phyloP scores from a whole-genome alignment of 2,797 vertebrate genomes.

The Ctenochaetus hawaiiensis region DNA sequence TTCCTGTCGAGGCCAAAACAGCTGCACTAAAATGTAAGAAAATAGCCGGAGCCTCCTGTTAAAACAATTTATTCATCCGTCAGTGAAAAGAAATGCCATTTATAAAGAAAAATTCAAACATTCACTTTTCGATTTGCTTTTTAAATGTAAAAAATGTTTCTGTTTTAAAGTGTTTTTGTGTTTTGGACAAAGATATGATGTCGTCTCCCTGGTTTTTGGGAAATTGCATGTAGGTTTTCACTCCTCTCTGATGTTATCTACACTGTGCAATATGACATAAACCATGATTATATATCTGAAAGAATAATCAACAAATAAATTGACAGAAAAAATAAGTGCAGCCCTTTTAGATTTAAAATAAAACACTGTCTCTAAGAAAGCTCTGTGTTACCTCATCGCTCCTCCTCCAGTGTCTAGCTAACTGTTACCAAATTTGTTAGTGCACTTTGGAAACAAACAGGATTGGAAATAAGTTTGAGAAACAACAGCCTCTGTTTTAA shows the following conservation, averaged over 20 bases:
- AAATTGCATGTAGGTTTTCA: neutral
- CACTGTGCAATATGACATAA: neutral
- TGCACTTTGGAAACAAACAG: conserved; percentile 3
- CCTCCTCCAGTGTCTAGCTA: neutral
- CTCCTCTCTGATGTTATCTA: neutral
- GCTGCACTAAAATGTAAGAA: neutral
- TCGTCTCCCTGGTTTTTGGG: neutral
- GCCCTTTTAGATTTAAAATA: neutral
- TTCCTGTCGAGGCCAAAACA: neutral
- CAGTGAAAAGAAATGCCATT: neutral
- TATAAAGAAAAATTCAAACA: neutral
- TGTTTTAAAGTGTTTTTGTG: neutral
- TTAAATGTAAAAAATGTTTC: neutral
- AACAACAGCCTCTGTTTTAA: conserved; percentile 26
- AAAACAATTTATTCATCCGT: neutral
- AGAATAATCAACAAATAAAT: neutral
- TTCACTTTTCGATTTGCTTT: too few species aligned
- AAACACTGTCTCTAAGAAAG: neutral
- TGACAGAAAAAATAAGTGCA: neutral
- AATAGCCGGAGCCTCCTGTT: too few species aligned
- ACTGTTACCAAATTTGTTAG: neutral
- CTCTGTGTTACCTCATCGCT: neutral
- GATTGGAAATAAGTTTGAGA: conserved; percentile 8
- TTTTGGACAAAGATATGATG: neutral
- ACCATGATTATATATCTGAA: neutral